Evolutionary conservation across 2,113 vertebrate species (phyloP).

Genomic region (Silurus asotus): DNA sequence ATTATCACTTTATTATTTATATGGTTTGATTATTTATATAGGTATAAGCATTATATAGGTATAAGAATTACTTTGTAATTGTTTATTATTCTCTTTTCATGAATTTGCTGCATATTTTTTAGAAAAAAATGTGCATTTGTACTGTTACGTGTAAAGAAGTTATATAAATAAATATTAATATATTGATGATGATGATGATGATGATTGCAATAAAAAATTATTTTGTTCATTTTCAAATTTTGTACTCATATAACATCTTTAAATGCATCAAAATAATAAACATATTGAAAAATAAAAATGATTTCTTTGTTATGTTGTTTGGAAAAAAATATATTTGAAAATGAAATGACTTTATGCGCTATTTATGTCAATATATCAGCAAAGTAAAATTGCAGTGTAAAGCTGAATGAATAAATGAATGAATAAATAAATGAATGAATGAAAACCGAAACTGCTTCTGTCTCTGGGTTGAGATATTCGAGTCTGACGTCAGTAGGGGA

Average conservation of each 20-base stretch:
- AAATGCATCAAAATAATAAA: background rate
- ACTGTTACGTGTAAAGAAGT: background rate
- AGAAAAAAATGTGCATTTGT: no score
- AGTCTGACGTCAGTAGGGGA: constrained; percentile 13
- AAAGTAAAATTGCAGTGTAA: background rate
- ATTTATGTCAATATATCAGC: background rate
- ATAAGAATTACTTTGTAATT: background rate
- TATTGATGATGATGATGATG: background rate
- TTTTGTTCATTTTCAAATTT: background rate
- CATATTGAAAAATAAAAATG: background rate
- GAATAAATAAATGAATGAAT: background rate
- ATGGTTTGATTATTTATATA: no score
- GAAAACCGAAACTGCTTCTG: background rate
- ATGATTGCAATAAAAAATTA: background rate
- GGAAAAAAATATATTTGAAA: background rate
- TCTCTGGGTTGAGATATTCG: background rate
- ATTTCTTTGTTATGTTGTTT: no score
- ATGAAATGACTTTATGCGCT: background rate
- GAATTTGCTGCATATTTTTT: background rate
- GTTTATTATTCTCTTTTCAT: background rate
- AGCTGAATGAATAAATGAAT: background rate
- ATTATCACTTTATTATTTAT: no score
- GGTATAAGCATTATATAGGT: no score
- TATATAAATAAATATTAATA: background rate
- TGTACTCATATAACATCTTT: background rate